A percentile compares a stretch with the other conserved stretches of the same genome.
phyloP scores from a whole-genome alignment of 1,140 invertebrate species.

The Psilanteris sp. region DNA sequence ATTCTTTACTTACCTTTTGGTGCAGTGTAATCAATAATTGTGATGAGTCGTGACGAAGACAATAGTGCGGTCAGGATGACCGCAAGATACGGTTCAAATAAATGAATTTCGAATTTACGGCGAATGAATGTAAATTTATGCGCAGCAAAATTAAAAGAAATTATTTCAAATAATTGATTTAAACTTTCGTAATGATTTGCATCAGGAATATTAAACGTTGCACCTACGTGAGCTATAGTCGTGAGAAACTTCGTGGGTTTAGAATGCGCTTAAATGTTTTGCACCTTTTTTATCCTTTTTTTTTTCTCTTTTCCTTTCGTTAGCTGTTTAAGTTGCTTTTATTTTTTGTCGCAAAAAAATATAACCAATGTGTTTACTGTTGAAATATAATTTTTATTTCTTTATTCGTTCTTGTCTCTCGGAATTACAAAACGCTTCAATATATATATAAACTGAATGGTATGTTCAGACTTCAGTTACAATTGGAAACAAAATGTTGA shows the following conservation, averaged over 20 bases:
- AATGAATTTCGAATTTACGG: conserved; percentile 12
- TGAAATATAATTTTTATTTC: conserved; percentile 62
- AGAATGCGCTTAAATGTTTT: conserved; percentile 32
- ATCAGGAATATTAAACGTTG: conserved; percentile 37
- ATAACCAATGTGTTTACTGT: conserved; percentile 42
- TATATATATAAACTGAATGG: conserved; percentile 57
- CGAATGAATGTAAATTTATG: conserved; percentile 1
- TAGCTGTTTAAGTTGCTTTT: no score
- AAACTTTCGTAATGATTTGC: conserved; percentile 35
- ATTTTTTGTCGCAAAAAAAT: conserved; percentile 18
- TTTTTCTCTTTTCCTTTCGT: background rate
- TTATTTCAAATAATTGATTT: conserved; percentile 31
- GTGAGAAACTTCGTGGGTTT: conserved; percentile 58
- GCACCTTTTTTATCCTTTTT: conserved; percentile 6
- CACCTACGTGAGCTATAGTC: conserved; percentile 45
- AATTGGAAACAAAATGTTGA: conserved; percentile 47
- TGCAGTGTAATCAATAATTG: conserved; percentile 38
- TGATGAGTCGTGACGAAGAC: conserved; percentile 9
- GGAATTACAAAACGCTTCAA: conserved; percentile 60
- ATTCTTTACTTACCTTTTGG: conserved; percentile 26
- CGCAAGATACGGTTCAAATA: background rate
- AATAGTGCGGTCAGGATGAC: background rate
- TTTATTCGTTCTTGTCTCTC: conserved; percentile 53
- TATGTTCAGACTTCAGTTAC: conserved; percentile 54
- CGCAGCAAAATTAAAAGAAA: conserved; percentile 18